Base-by-base conservation (phyloP, 1,140 invertebrate species). In the Drosophila ananassae region DNA sequence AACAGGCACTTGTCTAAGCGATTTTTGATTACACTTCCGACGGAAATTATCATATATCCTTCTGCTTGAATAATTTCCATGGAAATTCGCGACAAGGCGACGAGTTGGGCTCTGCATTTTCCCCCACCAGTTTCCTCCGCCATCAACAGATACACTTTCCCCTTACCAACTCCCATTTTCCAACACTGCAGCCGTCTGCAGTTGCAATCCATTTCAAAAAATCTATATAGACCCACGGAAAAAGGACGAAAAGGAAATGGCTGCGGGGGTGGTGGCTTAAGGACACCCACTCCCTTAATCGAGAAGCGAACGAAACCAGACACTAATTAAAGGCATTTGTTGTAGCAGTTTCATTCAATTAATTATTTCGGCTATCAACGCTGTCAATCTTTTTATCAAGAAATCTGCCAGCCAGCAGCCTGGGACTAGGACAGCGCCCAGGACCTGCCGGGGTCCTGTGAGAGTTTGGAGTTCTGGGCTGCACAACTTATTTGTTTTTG, bases 41-140 rank as follows among this genome's bases (percentile, higher is more conserved):
- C 90, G 90, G 90, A 91, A 91, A 91, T 91, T 91, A 91, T 91
- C 90, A 91, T 91, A 91, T 89, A 91, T 90, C 89, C 90, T 91
- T 91, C 89, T 90, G 79, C 89, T 85, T 90, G 90, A 91, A 91
- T 91, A 90, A 91, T 89, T 91, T 91, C 81, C 68, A 87, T 89
- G 64, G 67, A 83, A 68, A 89, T 73, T 76, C 76, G 79, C 68
- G 84, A 77, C 71, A 59, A 47, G 24, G 47, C 47, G 30, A 41
- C 28, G 30, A 44, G 41, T 44, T 44, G 13, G 41, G n/a, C 41
- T 21, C 3, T 12, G 2, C 37, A 39, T 12, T 8, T 8, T 8
- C 7, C 30, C 30, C 32, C 32, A 8, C 32, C 32, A 34, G 25
- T 28, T 28, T 7, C 32, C 10, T 44, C 10, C 5, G 21, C 12